Conservation (phyloP, 2,797 vertebrate genomes). For the Neostethus bicornis region DNA sequence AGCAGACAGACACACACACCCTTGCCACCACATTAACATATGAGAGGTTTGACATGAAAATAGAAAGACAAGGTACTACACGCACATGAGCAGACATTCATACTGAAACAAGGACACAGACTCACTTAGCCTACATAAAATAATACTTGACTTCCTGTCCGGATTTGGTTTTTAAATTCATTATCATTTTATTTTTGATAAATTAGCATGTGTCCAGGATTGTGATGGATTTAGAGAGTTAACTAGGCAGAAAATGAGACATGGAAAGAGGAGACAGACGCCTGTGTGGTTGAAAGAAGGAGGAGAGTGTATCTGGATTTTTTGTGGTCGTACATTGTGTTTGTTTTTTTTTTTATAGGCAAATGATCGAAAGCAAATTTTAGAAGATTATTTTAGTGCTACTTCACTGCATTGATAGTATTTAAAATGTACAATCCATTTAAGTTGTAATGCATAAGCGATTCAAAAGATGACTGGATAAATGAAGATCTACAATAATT, state of each 20-base stretch:
- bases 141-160: constrained; percentile 57
- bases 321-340: background rate
- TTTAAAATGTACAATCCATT: background rate
- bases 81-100: constrained; percentile 18
- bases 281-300: background rate
- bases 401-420: background rate
- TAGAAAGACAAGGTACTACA: constrained; percentile 41
- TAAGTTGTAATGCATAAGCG: too few species aligned
- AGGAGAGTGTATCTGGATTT: background rate
- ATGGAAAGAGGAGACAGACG: constrained; percentile 2
- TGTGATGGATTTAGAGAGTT: background rate
- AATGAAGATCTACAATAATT: too few species aligned
- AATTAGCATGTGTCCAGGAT: background rate
- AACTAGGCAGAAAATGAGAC: background rate
- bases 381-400: background rate
- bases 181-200: constrained; percentile 31
- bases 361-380: background rate
- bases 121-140: constrained; percentile 30
- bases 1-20: constrained; percentile 39
- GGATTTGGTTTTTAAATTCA: constrained; percentile 46
- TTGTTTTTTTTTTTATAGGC: background rate
- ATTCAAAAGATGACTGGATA: too few species aligned
- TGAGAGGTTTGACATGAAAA: constrained; percentile 67
- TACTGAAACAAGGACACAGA: constrained; percentile 28
- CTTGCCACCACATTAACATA: constrained; percentile 66